Base-by-base conservation (phyloP, 2,113 vertebrate species). In the Bostrychus sinensis region DNA sequence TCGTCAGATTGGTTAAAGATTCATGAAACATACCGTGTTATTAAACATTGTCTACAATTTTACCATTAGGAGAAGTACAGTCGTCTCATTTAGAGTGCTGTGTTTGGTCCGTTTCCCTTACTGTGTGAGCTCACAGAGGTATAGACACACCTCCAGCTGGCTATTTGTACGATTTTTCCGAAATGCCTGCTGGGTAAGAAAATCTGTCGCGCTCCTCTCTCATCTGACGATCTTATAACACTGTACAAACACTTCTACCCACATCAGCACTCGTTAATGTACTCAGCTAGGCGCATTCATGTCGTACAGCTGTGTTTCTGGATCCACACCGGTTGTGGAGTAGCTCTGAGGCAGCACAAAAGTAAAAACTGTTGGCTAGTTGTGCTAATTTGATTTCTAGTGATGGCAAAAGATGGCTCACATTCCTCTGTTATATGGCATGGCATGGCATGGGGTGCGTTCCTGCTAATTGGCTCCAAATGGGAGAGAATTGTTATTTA, bases 111-210 rank as follows among this genome's bases (percentile, higher is more conserved):
- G 34, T 23, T 43, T 51, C 39, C 56, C 25, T 46, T 12, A 56
- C n/a, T 9, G 46, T 73, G 58, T 80, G 77, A 77, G 76, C 79
- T 70, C 78, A 74, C 12, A 75, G 66, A 66, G 68, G 50, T 66
- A n/a, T n/a, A 83, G 83, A 86, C 88, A 85, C 89, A 88, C 88
- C 85, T 86, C 87, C 82, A 55, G 20, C 28, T 51, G 25, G 13
- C 26, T 75, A 80, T 82, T 88, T 85, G 75, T 88, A 74, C 68
- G 78, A 80, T 80, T 69, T 69, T 54, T 74, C n/a, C 85, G 81
- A 91, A 89, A 84, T 82, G 85, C 85, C 82, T 91, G 84, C 84
- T 89, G 87, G 87, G 87, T 86, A 88, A 70, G 70, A 74, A 75
- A 81, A 82, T 68, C 67, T 70, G 69, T 84, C 73, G 69, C 74